These are phyloP conservation scores for Acipenser ruthenus DNA, from an alignment of 2,797 vertebrate genomes.

Conservation along the genomic window DNA sequence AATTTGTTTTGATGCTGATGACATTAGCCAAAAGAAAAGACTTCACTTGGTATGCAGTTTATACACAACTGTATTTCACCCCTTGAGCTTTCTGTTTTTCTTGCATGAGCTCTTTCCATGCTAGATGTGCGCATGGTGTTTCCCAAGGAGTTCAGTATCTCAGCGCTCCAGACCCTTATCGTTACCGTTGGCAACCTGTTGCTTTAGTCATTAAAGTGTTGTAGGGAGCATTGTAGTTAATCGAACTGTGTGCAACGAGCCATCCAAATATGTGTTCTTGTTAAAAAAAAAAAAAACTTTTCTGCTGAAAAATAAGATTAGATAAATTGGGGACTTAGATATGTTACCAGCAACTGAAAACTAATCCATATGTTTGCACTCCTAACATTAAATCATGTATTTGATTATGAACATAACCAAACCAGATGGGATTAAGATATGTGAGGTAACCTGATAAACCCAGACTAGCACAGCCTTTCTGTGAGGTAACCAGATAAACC, in stretches of 20 bases:
- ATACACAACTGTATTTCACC: background rate
- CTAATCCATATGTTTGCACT: background rate
- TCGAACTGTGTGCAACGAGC: background rate
- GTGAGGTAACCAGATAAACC: too few species aligned
- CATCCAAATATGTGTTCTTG: background rate
- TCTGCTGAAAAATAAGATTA: conserved; percentile 6
- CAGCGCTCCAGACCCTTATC: background rate
- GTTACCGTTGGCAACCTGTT: background rate
- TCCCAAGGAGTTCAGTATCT: background rate
- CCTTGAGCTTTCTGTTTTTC: background rate
- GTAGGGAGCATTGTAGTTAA: too few species aligned
- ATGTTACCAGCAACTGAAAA: conserved; percentile 5
- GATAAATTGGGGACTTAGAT: background rate
- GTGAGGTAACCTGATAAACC: too few species aligned
- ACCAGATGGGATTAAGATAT: too few species aligned
- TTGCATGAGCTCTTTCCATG: background rate
- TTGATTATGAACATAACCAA: too few species aligned
- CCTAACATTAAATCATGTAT: too few species aligned
- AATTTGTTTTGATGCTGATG: background rate
- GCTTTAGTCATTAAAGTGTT: background rate
- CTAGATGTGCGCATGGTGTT: background rate
- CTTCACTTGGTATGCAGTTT: background rate
- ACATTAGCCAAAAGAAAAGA: background rate
- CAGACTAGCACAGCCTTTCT: too few species aligned
- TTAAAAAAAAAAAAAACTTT: conserved; percentile 3